Evolutionary conservation across 2,797 vertebrate genomes (phyloP), one percentile per base, ranked within the genome.

Genomic region (Morus bassanus): DNA sequence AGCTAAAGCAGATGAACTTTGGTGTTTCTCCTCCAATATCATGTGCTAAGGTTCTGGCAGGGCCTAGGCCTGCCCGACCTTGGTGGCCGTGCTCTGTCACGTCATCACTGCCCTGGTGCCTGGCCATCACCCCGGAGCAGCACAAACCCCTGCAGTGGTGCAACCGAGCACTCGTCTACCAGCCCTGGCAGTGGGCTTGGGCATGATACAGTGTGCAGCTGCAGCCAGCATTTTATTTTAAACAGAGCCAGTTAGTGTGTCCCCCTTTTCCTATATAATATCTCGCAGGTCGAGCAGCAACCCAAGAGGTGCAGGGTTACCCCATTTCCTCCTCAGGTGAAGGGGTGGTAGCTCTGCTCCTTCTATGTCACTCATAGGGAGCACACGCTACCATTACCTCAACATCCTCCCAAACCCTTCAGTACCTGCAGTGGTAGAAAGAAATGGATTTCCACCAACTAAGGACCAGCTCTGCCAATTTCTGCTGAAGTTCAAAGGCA

Each of bases 91-190:
- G 43, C 5, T 46, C 11, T 43, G 25, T 69, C 64, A 59, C 0
- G 0, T 11, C 39, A 25, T 31, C 15, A 4, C 8, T 63, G 51
- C 10, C 39, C 19, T 12, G 4, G 16, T 37, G 46, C n/a, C 80
- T 76, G 67, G 46, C 46, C 3, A 1, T 35, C 8, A 12, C 13
- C 41, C 37, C 37, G 65, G 23, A 78, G 25, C 51, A 39, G 41
- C 35, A 35, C 1, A 1, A 81, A n/a, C 5, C 4, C 13, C 53
- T 31, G 30, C 24, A 78, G 8, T 37, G 22, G 7, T 48, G 18
- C 24, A 35, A 3, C 31, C 1, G 0, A 61, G 33, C 1, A 1
- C 11, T 9, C 2, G 0, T 2, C 57, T n/a, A 13, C 48, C 46
- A 41, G 43, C 14, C 33, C 53, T 15, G 53, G 37, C 31, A 24